Base-by-base conservation (phyloP, 1,140 invertebrate species). In the Batillaria attramentaria region DNA sequence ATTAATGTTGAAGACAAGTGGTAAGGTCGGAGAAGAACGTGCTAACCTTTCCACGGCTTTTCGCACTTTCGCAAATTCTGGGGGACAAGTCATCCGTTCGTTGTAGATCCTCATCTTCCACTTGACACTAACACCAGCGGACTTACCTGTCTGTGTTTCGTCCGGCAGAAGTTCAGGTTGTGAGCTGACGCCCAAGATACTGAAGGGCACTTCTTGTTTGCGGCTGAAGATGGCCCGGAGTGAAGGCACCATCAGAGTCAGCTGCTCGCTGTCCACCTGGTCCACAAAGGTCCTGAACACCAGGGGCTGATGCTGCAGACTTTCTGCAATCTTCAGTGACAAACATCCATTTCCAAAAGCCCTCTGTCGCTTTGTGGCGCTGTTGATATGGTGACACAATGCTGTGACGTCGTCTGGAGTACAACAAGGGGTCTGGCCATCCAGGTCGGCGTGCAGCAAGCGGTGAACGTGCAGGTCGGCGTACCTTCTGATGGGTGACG, bases 401-500 rank as follows among this genome's bases (percentile, higher is more conserved):
- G 65, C 68, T 18, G 35, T 68, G 24, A 87, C 79, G 24, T 87
- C 86, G n/a, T 72, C 43, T 24, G 68, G 10, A 16, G 42, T 79
- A 65, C 87, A 86, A 43, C 72, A 74, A 42, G 75, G 42, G 33
- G 50, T 31, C 16, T 35, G 33, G 28, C 81, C 77, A 66, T 82
- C 65, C 16, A 88, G 70, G 16, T 60, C 77, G 13, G 84, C 82
- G 74, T 82, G 79, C 0, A 86, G 54, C 37, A 88, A 79, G 13
- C 89, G 62, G 78, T 88, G 88, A 31, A 90, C 86, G 50, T 91
- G 75, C 31, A 92, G 78, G 81, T 91, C 90, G 35, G 86, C 78
- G 84, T 91, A 92, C 78, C 91, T 83, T 62, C 91, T 82, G 72
- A 92, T 91, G n/a, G 91, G 91, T 6, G 90, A 91, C 8, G 91